Conservation (phyloP, 2,797 vertebrate genomes). For the Rhinatrema bivittatum region DNA sequence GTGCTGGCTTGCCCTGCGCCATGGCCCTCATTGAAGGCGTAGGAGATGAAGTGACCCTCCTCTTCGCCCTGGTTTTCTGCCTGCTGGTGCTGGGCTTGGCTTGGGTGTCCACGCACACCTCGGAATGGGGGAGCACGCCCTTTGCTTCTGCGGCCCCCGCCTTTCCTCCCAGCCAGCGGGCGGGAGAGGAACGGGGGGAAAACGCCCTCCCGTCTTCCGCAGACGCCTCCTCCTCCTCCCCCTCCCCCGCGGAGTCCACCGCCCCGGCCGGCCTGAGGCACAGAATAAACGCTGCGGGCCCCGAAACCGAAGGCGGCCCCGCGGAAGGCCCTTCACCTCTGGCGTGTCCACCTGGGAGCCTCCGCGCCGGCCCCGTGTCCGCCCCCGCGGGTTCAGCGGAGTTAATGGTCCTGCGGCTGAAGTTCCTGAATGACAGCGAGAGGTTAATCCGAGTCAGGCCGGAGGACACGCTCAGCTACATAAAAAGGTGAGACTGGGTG, state of each 20-base stretch:
- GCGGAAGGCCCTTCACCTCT: neutral
- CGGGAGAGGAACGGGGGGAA: constrained; percentile 20
- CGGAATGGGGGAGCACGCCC: constrained; percentile 52
- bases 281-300: neutral
- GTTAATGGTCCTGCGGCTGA: constrained; percentile 76
- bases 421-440: constrained; percentile 92
- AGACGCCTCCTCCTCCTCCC: neutral
- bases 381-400: constrained; percentile 14
- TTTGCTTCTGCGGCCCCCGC: constrained; percentile 27
- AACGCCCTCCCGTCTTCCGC: constrained; percentile 6
- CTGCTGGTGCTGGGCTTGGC: constrained; percentile 69
- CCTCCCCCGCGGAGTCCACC: neutral
- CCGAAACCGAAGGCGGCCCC: neutral
- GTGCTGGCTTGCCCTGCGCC: constrained; percentile 27
- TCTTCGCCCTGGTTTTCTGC: constrained; percentile 62
- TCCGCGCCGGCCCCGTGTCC: neutral
- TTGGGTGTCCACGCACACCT: constrained; percentile 77
- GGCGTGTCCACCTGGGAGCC: neutral
- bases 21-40: constrained; percentile 87
- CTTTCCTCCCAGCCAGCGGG: no score
- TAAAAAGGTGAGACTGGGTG: constrained; percentile 71
- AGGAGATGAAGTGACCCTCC: constrained; percentile 80
- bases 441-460: constrained; percentile 71
- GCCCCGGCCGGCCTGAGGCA: neutral
- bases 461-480: constrained; percentile 78